Conservation (phyloP, 2,888 invertebrate genomes). For the Serripes groenlandicus region DNA sequence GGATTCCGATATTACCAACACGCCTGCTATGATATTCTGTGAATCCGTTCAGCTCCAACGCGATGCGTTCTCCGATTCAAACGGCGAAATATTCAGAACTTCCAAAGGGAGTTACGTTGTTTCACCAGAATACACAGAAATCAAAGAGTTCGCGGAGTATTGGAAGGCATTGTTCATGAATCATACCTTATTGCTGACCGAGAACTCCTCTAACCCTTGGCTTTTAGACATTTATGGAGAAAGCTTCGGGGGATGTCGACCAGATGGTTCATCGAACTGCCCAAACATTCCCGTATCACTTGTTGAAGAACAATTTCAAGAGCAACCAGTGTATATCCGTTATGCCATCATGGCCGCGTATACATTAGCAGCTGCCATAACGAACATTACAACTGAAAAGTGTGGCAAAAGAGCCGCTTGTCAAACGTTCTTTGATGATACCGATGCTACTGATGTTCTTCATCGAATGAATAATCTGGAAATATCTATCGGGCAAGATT, state of each 20-base stretch:
- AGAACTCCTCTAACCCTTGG: neutral
- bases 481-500: neutral
- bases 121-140: neutral
- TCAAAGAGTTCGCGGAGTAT: neutral
- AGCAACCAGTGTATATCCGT: neutral
- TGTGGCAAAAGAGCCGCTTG: neutral
- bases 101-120: slow-evolving; percentile 5
- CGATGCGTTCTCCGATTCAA: neutral
- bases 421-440: neutral
- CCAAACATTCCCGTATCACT: neutral
- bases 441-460: neutral
- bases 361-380: neutral
- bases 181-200: neutral
- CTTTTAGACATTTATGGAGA: neutral
- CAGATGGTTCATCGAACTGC: neutral
- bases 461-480: neutral
- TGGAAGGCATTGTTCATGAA: neutral
- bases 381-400: too few relatives aligned
- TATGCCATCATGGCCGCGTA: neutral
- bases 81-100: neutral
- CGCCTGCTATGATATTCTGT: neutral
- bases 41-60: slow-evolving; percentile 4
- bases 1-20: neutral
- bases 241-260: neutral
- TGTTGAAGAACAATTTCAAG: neutral